Evolutionary conservation across 2,888 invertebrate genomes (phyloP).

Genomic region (Platypus cylindrus): DNA sequence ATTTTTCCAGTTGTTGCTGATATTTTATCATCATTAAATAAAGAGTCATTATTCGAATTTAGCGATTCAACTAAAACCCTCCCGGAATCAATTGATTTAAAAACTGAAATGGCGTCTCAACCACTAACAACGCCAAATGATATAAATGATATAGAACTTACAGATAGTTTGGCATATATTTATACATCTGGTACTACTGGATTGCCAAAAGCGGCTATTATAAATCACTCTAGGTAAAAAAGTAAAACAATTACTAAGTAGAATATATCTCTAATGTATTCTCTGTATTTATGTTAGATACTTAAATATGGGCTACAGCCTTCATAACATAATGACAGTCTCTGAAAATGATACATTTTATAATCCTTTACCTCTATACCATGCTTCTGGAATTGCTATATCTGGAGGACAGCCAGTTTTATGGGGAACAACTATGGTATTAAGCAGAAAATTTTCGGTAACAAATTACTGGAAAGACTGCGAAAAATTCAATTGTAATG

Average conservation of each 20-base stretch:
- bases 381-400: constrained; percentile 82
- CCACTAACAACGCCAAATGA: constrained; percentile 14
- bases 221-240: constrained; percentile 79
- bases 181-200: constrained; percentile 96
- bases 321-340: constrained; percentile 55
- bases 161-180: constrained; percentile 70
- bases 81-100: too few species aligned
- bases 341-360: constrained; percentile 66
- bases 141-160: constrained; percentile 25
- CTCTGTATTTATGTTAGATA: too few species aligned
- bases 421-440: constrained; percentile 66
- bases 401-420: constrained; percentile 66
- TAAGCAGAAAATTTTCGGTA: constrained; percentile 87
- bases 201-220: constrained; percentile 90
- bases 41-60: constrained; percentile 32
- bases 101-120: constrained; percentile 16
- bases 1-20: constrained; percentile 29
- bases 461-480: constrained; percentile 91
- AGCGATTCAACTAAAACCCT: constrained; percentile 15
- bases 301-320: too few species aligned
- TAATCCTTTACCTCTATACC: constrained; percentile 86
- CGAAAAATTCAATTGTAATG: constrained; percentile 79
- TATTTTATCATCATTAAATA: constrained; percentile 26
- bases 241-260: too few species aligned
- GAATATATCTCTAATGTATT: too few species aligned